Evolutionary conservation across 2,113 vertebrate species (phyloP), one percentile per base, ranked within the genome.

Genomic region (Podilymbus podiceps): DNA sequence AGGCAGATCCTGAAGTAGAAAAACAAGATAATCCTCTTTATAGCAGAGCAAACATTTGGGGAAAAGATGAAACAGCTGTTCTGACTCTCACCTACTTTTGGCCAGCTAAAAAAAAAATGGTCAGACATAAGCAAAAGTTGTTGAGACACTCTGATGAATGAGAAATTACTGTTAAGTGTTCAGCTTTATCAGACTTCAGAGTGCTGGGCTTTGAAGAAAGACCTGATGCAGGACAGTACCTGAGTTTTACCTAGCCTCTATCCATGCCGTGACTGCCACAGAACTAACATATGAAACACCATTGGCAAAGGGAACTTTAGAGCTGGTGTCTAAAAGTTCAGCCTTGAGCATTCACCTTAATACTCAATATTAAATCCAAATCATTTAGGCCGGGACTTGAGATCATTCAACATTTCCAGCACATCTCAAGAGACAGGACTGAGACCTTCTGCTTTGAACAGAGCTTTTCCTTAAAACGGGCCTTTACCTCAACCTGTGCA

Each of bases 61-160:
- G 46, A 66, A 86, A 85, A 75, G 89, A 93, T 49, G 68, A 96
- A 90, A 49, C 31, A 74, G 87, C 23, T 89, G 63, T 82, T 92
- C 62, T 56, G 88, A 85, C 46, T 81, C 62, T 83, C 90, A 82
- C 44, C 53, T 95, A 88, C 55, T 93, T 80, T 38, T 60, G 78
- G 60, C 7, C 74, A 63, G 80, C 67, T 81, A 44, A 78, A 92
- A 96, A 49, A 66, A 24, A 21, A 83, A 93, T 84, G 12, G 31
- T 89, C 63, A 81, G 35, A 92, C 47, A 92, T 89, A 89, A 92
- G 55, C 53, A 90, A 23, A 72, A 62, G 55, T 53, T 83, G 40
- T 79, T 56, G 46, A 81, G 28, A 89, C 75, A 73, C 66, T 44
- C 52, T 66, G 89, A 52, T 83, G 75, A 86, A 88, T 23, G 44